phyloP scores from a whole-genome alignment of 1,140 invertebrate genomes.

The Drosophila murphyi region DNA sequence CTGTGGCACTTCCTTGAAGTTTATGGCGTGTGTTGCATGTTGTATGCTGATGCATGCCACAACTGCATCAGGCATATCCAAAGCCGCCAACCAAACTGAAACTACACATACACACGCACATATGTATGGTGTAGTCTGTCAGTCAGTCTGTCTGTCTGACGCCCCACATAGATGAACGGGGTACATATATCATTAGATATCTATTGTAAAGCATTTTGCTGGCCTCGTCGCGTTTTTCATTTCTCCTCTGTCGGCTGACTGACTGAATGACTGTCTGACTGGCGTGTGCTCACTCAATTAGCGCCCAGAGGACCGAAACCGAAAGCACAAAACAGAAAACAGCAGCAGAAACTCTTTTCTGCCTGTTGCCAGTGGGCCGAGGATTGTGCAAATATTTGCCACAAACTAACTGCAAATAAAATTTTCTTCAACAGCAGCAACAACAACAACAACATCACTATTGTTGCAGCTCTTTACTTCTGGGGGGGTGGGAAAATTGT shows the following conservation, averaged over 20 bases:
- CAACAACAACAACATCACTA: constrained; percentile 18
- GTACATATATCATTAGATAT: constrained; percentile 39
- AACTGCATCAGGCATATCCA: constrained; percentile 61
- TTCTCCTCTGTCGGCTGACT: constrained; percentile 64
- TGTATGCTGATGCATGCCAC: constrained; percentile 58
- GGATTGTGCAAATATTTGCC: constrained; percentile 79
- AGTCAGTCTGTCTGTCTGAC: constrained; percentile 28
- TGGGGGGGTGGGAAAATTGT: constrained; percentile 26
- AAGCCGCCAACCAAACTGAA: constrained; percentile 23
- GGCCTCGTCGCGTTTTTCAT: constrained; percentile 79
- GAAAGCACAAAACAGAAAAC: constrained; percentile 47
- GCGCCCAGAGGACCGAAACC: constrained; percentile 78
- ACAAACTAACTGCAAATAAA: constrained; percentile 75
- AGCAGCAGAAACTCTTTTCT: constrained; percentile 30
- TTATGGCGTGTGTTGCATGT: constrained; percentile 63
- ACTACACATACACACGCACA: constrained; percentile 21
- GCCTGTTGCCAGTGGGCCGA: constrained; percentile 50
- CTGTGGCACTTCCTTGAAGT: constrained; percentile 71
- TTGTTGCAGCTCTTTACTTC: constrained; percentile 32
- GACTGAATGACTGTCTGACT: constrained; percentile 36
- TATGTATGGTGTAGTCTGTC: background rate
- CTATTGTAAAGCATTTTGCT: constrained; percentile 50
- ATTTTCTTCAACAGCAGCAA: constrained; percentile 27
- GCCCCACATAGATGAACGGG: constrained; percentile 56
- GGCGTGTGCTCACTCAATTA: constrained; percentile 82